A percentile compares a stretch with the other conserved stretches of the same genome.
These are phyloP conservation scores for Ictalurus punctatus DNA, from an alignment of 2,113 vertebrate species.

Conservation along the genomic window DNA sequence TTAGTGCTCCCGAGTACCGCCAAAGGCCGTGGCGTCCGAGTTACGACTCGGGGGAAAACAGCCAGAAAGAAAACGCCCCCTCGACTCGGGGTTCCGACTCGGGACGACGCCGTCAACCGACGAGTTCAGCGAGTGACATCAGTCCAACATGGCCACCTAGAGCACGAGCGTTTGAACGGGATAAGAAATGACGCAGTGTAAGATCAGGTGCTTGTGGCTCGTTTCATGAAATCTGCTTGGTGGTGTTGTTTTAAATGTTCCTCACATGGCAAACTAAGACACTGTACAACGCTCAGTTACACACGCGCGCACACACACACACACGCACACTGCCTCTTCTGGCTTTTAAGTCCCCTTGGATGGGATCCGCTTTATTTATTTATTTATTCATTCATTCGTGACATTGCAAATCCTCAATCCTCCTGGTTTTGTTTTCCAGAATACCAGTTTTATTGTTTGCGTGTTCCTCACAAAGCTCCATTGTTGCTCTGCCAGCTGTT, in stretches of 20 bases:
- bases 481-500: slow-evolving; percentile 56
- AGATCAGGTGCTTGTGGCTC: background rate
- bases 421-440: slow-evolving; percentile 32
- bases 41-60: background rate
- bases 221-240: background rate
- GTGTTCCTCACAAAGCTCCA: slow-evolving; percentile 53
- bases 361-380: slow-evolving; percentile 30
- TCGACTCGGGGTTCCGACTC: background rate
- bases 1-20: background rate
- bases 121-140: background rate
- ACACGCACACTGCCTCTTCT: slow-evolving; percentile 16
- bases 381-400: background rate
- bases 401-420: slow-evolving; percentile 16
- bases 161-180: background rate
- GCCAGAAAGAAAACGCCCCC: background rate
- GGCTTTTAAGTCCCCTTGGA: slow-evolving; percentile 10
- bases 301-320: background rate
- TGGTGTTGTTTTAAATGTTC: background rate
- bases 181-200: background rate
- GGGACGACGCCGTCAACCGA: background rate
- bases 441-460: slow-evolving; percentile 31
- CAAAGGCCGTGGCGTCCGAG: background rate
- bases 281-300: background rate
- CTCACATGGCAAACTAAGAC: background rate
- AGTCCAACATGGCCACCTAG: background rate